These are phyloP conservation scores for Clarias fuscus DNA, from an alignment of 2,797 vertebrate genomes.

Conservation along the genomic window DNA sequence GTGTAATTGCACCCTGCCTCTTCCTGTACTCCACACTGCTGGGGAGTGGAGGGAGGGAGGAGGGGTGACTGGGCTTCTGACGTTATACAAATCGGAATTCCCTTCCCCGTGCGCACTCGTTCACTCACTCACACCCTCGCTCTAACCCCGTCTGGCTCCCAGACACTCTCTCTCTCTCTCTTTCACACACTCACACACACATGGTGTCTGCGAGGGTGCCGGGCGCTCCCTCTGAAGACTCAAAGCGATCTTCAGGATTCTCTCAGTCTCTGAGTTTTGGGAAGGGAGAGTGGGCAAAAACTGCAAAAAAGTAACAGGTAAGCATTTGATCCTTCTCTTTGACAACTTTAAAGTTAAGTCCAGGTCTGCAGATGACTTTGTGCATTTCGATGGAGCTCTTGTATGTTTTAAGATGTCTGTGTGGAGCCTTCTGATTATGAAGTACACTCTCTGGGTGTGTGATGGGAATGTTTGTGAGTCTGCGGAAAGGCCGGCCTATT, in stretches of 20 bases:
- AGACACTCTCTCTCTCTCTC: conserved; percentile 49
- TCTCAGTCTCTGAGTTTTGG: conserved; percentile 48
- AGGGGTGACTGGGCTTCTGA: conserved; percentile 66
- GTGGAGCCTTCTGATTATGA: neutral
- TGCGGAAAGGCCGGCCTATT: conserved; percentile 7
- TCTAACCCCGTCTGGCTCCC: conserved; percentile 64
- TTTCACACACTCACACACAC: conserved; percentile 41
- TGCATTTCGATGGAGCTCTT: neutral
- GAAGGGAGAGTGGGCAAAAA: conserved; percentile 39
- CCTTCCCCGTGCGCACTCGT: conserved; percentile 71
- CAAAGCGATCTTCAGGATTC: conserved; percentile 61
- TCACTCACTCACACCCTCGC: conserved; percentile 67
- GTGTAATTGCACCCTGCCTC: conserved; percentile 78
- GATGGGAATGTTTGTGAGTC: conserved; percentile 12
- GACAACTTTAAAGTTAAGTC: conserved; percentile 41
- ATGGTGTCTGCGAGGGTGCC: conserved; percentile 45
- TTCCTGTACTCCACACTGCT: conserved; percentile 68
- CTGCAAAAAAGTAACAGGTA: conserved; percentile 54
- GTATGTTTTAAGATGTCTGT: neutral
- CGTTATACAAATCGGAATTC: conserved; percentile 81
- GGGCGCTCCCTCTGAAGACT: conserved; percentile 45
- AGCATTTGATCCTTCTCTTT: conserved; percentile 47
- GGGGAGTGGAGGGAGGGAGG: conserved; percentile 43
- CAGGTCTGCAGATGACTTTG: neutral
- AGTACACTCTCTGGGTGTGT: conserved; percentile 9